Base-by-base conservation (phyloP, 1,140 invertebrate species). In the Cryptotermes secundus region DNA sequence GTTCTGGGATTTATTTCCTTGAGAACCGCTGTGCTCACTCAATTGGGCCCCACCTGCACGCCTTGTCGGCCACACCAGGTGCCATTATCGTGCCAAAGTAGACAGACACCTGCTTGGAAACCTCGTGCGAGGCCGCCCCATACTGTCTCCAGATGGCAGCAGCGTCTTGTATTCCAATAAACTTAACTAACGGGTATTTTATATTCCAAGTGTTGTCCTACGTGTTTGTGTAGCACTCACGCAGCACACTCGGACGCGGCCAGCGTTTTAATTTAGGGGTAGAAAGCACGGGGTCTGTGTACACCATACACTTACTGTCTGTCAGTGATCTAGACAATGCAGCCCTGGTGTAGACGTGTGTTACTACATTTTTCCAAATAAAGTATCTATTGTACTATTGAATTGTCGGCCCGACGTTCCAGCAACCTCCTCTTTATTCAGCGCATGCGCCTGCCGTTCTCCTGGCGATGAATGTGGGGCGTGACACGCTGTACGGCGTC, bases 131-230 rank as follows among this genome's bases (percentile, higher is more conserved):
- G 38, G 38, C 12, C 38, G 4, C 38, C 38, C 38, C 12, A n/a
- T 12, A 6, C 38, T 31, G 59, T 72, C 59, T 72, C 26, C 59
- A 31, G 59, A 26, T 72, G 59, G 14, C 59, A 72, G 26, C 59
- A 31, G 59, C 59, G 26, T 72, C 19, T n/a, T 72, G 26, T 72
- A 72, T 72, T 72, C 59, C 59, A 72, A 72, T 72, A 72, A 72
- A 72, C 59, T 72, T 72, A 12, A 31, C 26, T 59, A 72, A 72
- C 59, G 59, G 59, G 59, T 72, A 72, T 72, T 72, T 72, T 72
- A 72, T 72, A 72, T 31, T 72, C 59, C 59, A 72, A 26, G 59
- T 72, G 59, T 72, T n/a, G 26, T 72, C 7, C 14, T 59, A 59
- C 19, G 53, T 59, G 53, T 31, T 72, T 72, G 59, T 72, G 26